These are phyloP conservation scores for Euwallacea similis DNA, from an alignment of 1,140 invertebrate species.

Conservation along the genomic window DNA sequence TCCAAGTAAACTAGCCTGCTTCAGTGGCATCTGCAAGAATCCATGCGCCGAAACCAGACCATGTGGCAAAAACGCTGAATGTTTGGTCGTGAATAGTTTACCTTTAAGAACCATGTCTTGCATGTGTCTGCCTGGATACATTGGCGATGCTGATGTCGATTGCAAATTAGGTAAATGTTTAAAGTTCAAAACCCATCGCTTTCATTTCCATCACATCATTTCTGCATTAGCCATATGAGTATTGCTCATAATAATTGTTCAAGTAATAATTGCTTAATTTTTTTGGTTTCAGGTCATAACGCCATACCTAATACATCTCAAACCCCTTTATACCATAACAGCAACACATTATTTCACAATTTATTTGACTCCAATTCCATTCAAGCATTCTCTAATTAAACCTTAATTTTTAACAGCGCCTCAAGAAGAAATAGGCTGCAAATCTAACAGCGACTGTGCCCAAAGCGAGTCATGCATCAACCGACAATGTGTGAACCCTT, in stretches of 20 bases:
- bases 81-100: conserved; percentile 79
- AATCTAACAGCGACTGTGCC: conserved; percentile 70
- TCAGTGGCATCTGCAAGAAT: conserved; percentile 77
- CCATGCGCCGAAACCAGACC: conserved; percentile 78
- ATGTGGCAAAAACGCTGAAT: conserved; percentile 78
- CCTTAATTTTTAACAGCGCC: conserved; percentile 40
- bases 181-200: neutral
- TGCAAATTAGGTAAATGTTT: conserved; percentile 70
- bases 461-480: conserved; percentile 73
- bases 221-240: too few relatives aligned
- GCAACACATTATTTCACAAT: conserved; percentile 37
- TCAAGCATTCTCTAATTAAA: too few relatives aligned
- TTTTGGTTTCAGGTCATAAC: conserved; percentile 29
- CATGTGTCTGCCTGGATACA: conserved; percentile 76
- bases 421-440: conserved; percentile 64
- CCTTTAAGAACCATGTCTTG: conserved; percentile 87
- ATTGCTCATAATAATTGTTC: too few relatives aligned
- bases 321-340: conserved; percentile 33
- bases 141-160: conserved; percentile 80
- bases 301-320: conserved; percentile 23
- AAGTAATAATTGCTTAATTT: neutral
- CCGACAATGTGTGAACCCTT: conserved; percentile 75
- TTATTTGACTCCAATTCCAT: neutral
- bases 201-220: too few relatives aligned
- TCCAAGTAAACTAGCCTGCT: conserved; percentile 79